Evolutionary conservation across 2,888 invertebrate genomes (phyloP).

Genomic region (Beris morrisii): DNA sequence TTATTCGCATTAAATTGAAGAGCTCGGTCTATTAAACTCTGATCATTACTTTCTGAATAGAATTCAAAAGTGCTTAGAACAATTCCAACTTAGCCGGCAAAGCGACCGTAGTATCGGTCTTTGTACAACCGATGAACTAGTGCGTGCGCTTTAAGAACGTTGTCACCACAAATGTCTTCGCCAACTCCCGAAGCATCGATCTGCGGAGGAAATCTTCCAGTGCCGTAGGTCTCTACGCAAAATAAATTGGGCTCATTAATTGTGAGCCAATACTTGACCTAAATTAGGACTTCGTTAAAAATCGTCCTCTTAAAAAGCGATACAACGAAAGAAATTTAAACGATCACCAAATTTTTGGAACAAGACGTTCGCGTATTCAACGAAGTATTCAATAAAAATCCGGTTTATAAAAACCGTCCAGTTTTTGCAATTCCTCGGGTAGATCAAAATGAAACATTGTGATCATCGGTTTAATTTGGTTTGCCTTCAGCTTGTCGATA

Average conservation of each 20-base stretch:
- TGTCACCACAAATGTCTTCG: slow-evolving; percentile 59
- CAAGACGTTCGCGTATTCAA: slow-evolving; percentile 57
- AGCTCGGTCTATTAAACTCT: slow-evolving; percentile 42
- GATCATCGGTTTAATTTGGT: slow-evolving; percentile 64
- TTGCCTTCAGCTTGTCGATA: slow-evolving; percentile 63
- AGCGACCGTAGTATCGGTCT: slow-evolving; percentile 50
- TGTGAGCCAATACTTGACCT: slow-evolving; percentile 61
- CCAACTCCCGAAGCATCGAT: slow-evolving; percentile 56
- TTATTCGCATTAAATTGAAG: slow-evolving; percentile 45
- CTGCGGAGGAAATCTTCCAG: slow-evolving; percentile 46
- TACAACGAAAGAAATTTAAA: slow-evolving; percentile 50
- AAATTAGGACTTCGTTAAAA: neutral
- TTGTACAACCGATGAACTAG: slow-evolving; percentile 56
- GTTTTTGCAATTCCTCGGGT: slow-evolving; percentile 59
- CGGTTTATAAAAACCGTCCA: slow-evolving; percentile 60
- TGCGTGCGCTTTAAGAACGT: slow-evolving; percentile 61
- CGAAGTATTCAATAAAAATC: slow-evolving; percentile 57
- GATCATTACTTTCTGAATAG: slow-evolving; percentile 43
- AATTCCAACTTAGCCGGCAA: slow-evolving; percentile 49
- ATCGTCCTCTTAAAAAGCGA: neutral
- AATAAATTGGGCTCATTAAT: slow-evolving; percentile 61
- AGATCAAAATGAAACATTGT: slow-evolving; percentile 63
- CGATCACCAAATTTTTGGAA: slow-evolving; percentile 58
- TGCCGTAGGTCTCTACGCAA: slow-evolving; percentile 58
- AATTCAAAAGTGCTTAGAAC: slow-evolving; percentile 44